Base-by-base conservation (phyloP, 1,140 invertebrate genomes). In the Trachelipus rathkii region DNA sequence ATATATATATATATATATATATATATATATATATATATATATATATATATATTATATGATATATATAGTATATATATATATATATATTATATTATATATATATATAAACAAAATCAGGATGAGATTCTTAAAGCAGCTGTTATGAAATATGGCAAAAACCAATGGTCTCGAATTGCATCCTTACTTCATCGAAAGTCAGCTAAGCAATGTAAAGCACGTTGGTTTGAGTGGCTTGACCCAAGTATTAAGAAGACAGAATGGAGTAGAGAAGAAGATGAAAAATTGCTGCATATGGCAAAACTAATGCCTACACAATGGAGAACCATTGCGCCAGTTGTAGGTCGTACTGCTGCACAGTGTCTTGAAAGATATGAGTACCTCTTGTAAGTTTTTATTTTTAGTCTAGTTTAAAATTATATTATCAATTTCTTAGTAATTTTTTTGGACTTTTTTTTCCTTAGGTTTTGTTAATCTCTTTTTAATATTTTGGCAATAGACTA, bases 101-200 rank as follows among this genome's bases (percentile, higher is more conserved):
- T 70, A 46, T 43, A 81, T 82, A 72, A n/a, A n/a, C n/a, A n/a
- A n/a, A n/a, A n/a, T n/a, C 81, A 98, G 95, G 98, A 99, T 98
- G 98, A 99, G 89, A 99, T 99, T 83, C 89, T 99, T 43, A 99
- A 99, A 89, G 98, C 98, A 70, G 98, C 98, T 85, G 97, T 99
- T 71, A 99, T 99, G 97, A 99, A 99, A 93, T 99, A 99, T 94
- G 98, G 98, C 71, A 99, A 99, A 90, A 99, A 99, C 85, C 97
- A 99, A 84, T 99, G 98, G 98, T 97, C 95, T 76, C 91, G 98
- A 83, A 99, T 99, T 87, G 98, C 98, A 44, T 99, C 98, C 0
- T 84, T 99, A 44, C 87, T 99, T 6, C 98, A 99, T 85, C 89
- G 97, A 82, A 99, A 99, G 86, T 99, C 97, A 4, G 97, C 98